Conservation (phyloP, 2,797 vertebrate species). For the Hoplostethus mediterraneus region DNA sequence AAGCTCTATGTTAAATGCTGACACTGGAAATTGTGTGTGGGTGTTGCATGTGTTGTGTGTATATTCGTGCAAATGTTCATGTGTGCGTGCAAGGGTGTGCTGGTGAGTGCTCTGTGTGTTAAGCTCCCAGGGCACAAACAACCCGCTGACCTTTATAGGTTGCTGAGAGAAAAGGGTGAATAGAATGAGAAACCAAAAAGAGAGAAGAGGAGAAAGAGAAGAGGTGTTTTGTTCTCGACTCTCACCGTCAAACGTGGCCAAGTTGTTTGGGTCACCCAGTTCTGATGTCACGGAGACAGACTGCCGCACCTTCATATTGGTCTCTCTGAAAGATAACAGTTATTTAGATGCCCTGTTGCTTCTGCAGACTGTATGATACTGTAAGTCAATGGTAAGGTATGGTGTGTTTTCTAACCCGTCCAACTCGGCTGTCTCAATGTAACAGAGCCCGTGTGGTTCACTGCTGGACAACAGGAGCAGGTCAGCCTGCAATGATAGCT, state of each 20-base stretch:
- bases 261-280: conserved; percentile 87
- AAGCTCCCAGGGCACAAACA: neutral
- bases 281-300: conserved; percentile 91
- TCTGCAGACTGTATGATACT: conserved; percentile 11
- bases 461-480: conserved; percentile 95
- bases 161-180: neutral
- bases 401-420: conserved; percentile 87
- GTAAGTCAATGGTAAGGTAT: conserved; percentile 10
- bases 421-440: conserved; percentile 96
- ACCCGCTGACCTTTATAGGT: conserved; percentile 32
- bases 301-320: conserved; percentile 97
- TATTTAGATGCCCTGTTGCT: conserved; percentile 33
- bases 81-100: conserved; percentile 20
- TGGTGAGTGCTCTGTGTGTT: conserved; percentile 8
- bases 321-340: conserved; percentile 87
- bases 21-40: conserved; percentile 20
- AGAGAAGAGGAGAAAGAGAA: neutral
- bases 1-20: conserved; percentile 43
- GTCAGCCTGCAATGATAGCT: conserved; percentile 87
- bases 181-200: neutral
- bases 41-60: neutral
- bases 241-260: conserved; percentile 92
- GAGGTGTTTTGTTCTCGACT: neutral
- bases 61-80: conserved; percentile 1
- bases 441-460: conserved; percentile 96